Percentiles rank a stretch among this genome's conserved stretches.
phyloP scores from a whole-genome alignment of 2,888 invertebrate species.

The Pseudococcus longispinus region DNA sequence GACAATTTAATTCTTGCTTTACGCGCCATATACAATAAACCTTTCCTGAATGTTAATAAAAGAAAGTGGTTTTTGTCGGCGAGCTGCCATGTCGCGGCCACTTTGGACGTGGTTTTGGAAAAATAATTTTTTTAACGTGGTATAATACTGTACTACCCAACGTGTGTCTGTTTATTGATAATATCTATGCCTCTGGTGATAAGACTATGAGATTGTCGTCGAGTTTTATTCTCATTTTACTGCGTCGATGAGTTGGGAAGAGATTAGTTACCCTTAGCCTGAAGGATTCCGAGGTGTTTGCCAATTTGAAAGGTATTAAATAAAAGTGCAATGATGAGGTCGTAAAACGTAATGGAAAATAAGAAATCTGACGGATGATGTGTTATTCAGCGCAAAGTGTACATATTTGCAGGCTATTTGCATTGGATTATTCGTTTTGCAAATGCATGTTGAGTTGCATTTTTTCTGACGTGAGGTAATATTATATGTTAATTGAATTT shows the following conservation, averaged over 20 bases:
- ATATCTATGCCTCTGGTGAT: background rate
- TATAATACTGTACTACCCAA: background rate
- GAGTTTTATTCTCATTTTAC: background rate
- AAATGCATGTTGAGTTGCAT: background rate
- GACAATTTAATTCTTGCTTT: slow-evolving; percentile 1
- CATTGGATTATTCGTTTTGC: background rate
- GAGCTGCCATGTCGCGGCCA: background rate
- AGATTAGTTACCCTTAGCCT: background rate
- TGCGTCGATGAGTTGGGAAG: background rate
- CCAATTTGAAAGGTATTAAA: background rate
- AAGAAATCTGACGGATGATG: background rate
- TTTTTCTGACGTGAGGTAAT: too few species aligned
- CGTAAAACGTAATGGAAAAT: background rate
- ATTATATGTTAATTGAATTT: too few species aligned
- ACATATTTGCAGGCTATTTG: background rate
- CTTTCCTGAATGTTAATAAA: background rate
- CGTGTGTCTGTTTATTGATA: background rate
- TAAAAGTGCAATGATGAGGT: background rate
- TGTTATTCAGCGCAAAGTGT: background rate
- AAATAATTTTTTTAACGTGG: background rate
- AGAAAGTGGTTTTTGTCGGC: background rate
- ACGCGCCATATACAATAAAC: background rate
- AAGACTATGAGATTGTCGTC: background rate
- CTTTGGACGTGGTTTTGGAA: background rate
- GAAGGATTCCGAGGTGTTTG: background rate